Percentiles rank a stretch among this genome's conserved stretches.
phyloP scores from a whole-genome alignment of 1,140 invertebrate genomes.

The Phymastichus coffea region DNA sequence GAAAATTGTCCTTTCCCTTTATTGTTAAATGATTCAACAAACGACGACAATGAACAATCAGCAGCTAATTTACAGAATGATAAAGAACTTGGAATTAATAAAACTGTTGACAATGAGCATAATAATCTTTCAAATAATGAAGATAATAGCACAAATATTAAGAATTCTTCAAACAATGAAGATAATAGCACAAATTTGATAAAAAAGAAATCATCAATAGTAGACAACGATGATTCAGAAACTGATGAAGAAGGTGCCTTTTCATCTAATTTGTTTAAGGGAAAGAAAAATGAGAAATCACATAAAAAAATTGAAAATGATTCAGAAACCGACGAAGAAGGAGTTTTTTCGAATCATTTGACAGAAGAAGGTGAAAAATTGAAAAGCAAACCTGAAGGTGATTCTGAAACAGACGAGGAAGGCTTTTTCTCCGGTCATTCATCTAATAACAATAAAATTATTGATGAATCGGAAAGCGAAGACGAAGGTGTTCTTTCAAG shows the following conservation, averaged over 20 bases:
- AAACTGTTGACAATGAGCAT: background rate
- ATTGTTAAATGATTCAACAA: slow-evolving; percentile 1
- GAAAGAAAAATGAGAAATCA: too few relatives aligned
- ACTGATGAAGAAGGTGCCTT: slow-evolving; percentile 9
- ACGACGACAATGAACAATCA: background rate
- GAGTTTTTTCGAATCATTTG: slow-evolving; percentile 18
- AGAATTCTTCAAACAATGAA: background rate
- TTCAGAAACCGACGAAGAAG: slow-evolving; percentile 26
- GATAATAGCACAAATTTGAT: too few relatives aligned
- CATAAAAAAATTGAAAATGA: background rate
- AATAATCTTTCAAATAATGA: background rate
- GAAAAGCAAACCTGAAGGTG: background rate
- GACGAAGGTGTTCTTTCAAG: background rate
- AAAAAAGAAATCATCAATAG: too few relatives aligned
- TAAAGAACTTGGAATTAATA: background rate
- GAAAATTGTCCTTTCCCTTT: slow-evolving; percentile 7
- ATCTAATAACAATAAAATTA: background rate
- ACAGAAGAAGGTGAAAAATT: background rate
- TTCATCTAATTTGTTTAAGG: background rate
- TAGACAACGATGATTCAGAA: slow-evolving; percentile 5
- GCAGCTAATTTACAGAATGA: background rate
- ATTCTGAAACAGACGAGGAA: slow-evolving; percentile 18
- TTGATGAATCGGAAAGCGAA: background rate
- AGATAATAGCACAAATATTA: background rate
- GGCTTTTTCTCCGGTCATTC: slow-evolving; percentile 4